Evolutionary conservation across 1,140 invertebrate species (phyloP), one percentile per base, ranked within the genome.

Genomic region (Drepana arcuata): DNA sequence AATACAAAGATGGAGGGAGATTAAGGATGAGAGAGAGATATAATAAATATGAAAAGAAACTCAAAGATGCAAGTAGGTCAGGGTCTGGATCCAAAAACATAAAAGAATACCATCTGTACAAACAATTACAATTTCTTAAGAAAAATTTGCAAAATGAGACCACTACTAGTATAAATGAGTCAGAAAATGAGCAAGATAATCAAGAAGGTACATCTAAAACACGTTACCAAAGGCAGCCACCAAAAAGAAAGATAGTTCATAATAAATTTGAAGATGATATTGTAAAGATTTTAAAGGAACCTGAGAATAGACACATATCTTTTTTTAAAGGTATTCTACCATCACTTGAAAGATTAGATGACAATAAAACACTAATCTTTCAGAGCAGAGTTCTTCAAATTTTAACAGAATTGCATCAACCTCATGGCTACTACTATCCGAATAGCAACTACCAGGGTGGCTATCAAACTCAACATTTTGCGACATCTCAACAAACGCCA

Each of bases 321-420:
- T 42, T 46, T 51, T 51, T 46, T 44, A 48, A 51, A 36, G 38
- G 48, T 27, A 51, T 51, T 47, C 28, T 52, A 43, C 43, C 40
- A 21, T 52, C 48, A 40, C 35, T 42, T 27, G 43, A 47, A 52
- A 42, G 23, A 47, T 52, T 52, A 32, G 38, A 45, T 45, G 46
- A 54, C 18, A 48, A 48, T 41, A 44, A 54, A 54, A 54, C 45
- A 38, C 37, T 48, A 31, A 54, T 54, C 28, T 54, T 54, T 39
- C 39, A 52, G 25, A 52, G 42, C 31, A 37, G 48, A 34, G 48
- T 52, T 36, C 48, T 52, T 32, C 42, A 52, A 43, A 47, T 40
- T 42, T 39, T 52, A 47, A 34, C 21, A 34, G 21, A 14, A 24
- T 34, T 34, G 13, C 21, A 34, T 24, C 18, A 34, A 24, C 18